Percentiles rank a stretch among this genome's conserved stretches.
Evolutionary conservation across 2,888 invertebrate genomes (phyloP).

Genomic region (Heteropelma amictum): DNA sequence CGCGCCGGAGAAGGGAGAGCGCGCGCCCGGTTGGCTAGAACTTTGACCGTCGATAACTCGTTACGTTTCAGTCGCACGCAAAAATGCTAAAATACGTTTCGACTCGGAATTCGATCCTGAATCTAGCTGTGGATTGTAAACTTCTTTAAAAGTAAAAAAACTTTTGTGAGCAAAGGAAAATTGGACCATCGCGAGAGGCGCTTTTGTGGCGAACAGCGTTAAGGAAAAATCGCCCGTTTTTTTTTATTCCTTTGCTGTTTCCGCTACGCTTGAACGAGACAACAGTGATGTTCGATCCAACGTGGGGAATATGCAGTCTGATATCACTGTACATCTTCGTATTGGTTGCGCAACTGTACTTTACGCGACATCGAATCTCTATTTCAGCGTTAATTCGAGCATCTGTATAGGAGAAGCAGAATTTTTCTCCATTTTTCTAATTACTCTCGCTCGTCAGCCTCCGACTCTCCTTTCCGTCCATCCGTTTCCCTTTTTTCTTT

Average conservation of each 20-base stretch:
- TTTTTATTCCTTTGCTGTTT: slow-evolving; percentile 7
- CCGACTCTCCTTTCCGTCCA: slow-evolving; percentile 8
- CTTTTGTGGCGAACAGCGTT: background rate
- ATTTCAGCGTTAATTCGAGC: slow-evolving; percentile 23
- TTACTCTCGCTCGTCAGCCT: slow-evolving; percentile 36
- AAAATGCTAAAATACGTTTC: too few relatives aligned
- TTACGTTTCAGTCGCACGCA: too few relatives aligned
- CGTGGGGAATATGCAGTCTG: background rate
- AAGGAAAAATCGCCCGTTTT: background rate
- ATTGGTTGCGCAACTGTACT: background rate
- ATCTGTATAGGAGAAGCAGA: background rate
- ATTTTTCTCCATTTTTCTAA: slow-evolving; percentile 24
- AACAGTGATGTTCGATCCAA: background rate
- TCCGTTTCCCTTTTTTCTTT: slow-evolving; percentile 1
- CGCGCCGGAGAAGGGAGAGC: too few relatives aligned
- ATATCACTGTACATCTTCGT: background rate
- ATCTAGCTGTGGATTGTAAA: too few relatives aligned
- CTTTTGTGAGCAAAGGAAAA: too few relatives aligned
- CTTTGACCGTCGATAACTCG: too few relatives aligned
- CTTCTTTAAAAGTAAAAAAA: too few relatives aligned
- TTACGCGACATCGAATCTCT: slow-evolving; percentile 9
- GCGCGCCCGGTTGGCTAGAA: too few relatives aligned
- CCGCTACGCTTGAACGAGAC: background rate
- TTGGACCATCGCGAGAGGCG: too few relatives aligned
- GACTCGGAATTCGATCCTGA: too few relatives aligned